phyloP scores from a whole-genome alignment of 2,797 vertebrate genomes.

The Aphelocoma californica region DNA sequence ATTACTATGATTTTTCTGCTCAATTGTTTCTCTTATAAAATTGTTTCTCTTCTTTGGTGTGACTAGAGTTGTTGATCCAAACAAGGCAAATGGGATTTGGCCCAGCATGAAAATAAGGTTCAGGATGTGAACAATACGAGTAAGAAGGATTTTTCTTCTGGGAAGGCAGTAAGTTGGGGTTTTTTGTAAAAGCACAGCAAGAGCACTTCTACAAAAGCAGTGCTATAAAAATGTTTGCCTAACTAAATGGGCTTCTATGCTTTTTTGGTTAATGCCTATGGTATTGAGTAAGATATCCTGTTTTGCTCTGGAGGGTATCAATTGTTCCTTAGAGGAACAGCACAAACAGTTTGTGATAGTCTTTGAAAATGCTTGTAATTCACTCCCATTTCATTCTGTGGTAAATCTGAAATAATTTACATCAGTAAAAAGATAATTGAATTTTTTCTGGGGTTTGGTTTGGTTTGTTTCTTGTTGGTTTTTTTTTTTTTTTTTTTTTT shows the following conservation, averaged over 20 bases:
- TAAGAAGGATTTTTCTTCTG: background rate
- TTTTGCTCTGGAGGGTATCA: background rate
- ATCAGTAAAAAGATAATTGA: background rate
- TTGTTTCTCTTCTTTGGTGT: background rate
- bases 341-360: background rate
- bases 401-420: background rate
- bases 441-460: background rate
- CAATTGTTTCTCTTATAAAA: background rate
- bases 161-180: background rate
- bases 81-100: background rate
- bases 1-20: background rate
- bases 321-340: background rate
- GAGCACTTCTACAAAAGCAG: background rate
- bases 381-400: background rate
- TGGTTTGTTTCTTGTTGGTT: background rate
- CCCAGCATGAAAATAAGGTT: background rate
- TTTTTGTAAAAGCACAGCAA: background rate
- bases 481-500: background rate
- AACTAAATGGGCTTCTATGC: background rate
- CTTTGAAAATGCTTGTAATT: background rate
- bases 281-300: background rate
- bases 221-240: background rate
- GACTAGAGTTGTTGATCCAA: background rate
- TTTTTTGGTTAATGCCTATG: background rate
- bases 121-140: background rate